Evolutionary conservation across 2,888 invertebrate genomes (phyloP), one percentile per base, ranked within the genome.

Genomic region (Lasioglossum marginatum): DNA sequence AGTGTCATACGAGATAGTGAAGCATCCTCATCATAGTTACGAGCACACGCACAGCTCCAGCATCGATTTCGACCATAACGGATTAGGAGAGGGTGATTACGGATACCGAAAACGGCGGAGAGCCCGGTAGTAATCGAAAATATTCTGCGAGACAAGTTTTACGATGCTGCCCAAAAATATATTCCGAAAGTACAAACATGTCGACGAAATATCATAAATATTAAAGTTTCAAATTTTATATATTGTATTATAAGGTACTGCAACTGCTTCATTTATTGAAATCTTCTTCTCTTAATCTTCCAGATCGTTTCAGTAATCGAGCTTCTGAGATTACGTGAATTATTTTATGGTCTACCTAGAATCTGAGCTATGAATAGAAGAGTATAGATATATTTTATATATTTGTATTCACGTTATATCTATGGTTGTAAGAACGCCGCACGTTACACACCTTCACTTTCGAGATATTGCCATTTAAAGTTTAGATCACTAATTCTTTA

Each of bases 1-100:
- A 95, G 98, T 98, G 0, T 98, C 98, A 8, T 97, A 98, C 90
- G 98, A 98, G 95, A 98, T 98, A 90, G 97, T 98, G 79, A 98
- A 98, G 94, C 97, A 98, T 95, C 98, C 98, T n/a, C 97, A 97
- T 93, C 97, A 98, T 79, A 97, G 97, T 76, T 97, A 97, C 93
- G 97, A 97, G 91, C 97, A 98, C 93, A 97, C 97, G 8, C 98
- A 98, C 93, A 97, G 97, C 2, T 96, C 97, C 8, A 96, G 96
- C 77, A 96, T 97, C 92, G 95, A 95, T 87, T 97, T 97, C 90
- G 97, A 97, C 75, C 96, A 96, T 70, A 97, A 96, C 87, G 85
- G 81, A 43, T 88, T 70, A 2, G 83, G 48, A 2, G 90, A 89
- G 31, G 71, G 75, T 12, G 78, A 79, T 19, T 81, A 77, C 4